These are phyloP conservation scores for Pyrgus malvae DNA, from an alignment of 2,888 invertebrate species.

Conservation along the genomic window DNA sequence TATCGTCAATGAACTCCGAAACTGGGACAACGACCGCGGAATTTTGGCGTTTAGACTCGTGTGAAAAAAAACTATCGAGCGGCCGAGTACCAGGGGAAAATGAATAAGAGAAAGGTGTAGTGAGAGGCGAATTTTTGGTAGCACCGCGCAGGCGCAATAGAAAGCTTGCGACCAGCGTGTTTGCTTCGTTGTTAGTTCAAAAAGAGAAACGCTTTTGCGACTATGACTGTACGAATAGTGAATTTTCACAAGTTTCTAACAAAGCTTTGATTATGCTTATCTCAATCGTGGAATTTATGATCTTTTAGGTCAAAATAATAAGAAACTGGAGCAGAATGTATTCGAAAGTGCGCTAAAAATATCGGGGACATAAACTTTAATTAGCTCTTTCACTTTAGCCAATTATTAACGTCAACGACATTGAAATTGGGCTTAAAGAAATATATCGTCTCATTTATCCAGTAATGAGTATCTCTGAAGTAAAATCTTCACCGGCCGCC, in stretches of 20 bases:
- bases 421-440: not conserved
- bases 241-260: slow-evolving; percentile 17
- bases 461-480: too few relatives aligned
- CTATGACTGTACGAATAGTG: not conserved
- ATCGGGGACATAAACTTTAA: not conserved
- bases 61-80: slow-evolving; percentile 55
- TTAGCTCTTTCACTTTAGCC: not conserved
- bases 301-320: not conserved
- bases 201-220: slow-evolving; percentile 20
- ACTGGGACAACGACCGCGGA: slow-evolving; percentile 56
- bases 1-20: slow-evolving; percentile 65
- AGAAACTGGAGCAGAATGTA: slow-evolving; percentile 6
- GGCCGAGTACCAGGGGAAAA: slow-evolving; percentile 66
- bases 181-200: slow-evolving; percentile 46
- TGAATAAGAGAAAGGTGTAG: slow-evolving; percentile 66
- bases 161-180: slow-evolving; percentile 47
- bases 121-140: slow-evolving; percentile 50
- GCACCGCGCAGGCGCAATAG: slow-evolving; percentile 44
- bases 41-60: slow-evolving; percentile 60
- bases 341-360: slow-evolving; percentile 7
- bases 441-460: not conserved
- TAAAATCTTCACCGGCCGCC: too few relatives aligned
- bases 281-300: not conserved
- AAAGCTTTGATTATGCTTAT: not conserved
- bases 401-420: not conserved